These are phyloP conservation scores for Drosophila cardini DNA, from an alignment of 1,140 invertebrate genomes.

Conservation along the genomic window DNA sequence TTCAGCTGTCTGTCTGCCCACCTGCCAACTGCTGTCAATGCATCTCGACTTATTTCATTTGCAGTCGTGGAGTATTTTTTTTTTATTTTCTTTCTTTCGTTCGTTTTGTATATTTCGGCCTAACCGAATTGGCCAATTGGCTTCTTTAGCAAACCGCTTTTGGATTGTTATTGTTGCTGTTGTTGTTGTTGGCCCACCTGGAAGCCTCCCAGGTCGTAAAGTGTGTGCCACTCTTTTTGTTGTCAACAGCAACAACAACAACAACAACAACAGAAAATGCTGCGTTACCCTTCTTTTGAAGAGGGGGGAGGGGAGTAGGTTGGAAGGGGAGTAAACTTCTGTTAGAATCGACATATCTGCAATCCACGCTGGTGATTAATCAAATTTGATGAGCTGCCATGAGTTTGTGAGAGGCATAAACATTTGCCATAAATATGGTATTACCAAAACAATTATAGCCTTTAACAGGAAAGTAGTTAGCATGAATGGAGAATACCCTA, in stretches of 20 bases:
- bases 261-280: conserved; percentile 61
- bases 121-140: conserved; percentile 42
- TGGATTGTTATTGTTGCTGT: conserved; percentile 2
- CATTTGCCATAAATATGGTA: neutral
- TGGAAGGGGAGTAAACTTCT: conserved; percentile 11
- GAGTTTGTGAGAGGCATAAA: neutral
- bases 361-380: conserved; percentile 45
- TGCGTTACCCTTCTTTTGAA: no score
- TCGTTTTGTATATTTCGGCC: conserved; percentile 1
- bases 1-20: conserved; percentile 26
- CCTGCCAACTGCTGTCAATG: conserved; percentile 63
- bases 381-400: conserved; percentile 16
- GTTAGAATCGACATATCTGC: conserved; percentile 50
- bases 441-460: neutral
- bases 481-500: no score
- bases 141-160: conserved; percentile 28
- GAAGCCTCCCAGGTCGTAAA: conserved; percentile 13
- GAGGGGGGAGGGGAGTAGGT: no score
- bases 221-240: conserved; percentile 57
- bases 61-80: conserved; percentile 40
- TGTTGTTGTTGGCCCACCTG: conserved; percentile 16
- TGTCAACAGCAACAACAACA: conserved; percentile 68
- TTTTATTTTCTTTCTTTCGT: no score
- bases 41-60: conserved; percentile 79
- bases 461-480: neutral